phyloP scores from a whole-genome alignment of 1,140 invertebrate genomes.

The Calliphora vicina region DNA sequence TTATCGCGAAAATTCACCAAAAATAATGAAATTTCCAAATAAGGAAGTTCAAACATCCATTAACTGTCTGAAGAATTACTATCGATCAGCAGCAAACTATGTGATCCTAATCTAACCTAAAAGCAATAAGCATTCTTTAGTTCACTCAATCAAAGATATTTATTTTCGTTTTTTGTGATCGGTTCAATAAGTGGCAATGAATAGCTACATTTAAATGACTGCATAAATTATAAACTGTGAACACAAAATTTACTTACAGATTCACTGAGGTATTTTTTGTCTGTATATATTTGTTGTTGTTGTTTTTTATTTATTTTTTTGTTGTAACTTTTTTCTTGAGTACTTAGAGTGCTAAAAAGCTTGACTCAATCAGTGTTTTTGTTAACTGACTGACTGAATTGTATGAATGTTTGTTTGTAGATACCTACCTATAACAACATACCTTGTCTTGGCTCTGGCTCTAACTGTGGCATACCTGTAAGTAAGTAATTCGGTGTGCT shows the following conservation, averaged over 20 bases:
- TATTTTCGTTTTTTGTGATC: background rate
- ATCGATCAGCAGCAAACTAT: too few species aligned
- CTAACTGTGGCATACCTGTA: background rate
- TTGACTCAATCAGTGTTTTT: slow-evolving; percentile 23
- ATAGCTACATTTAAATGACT: too few species aligned
- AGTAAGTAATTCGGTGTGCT: slow-evolving; percentile 17
- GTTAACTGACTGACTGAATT: background rate
- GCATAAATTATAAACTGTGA: background rate
- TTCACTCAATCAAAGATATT: too few species aligned
- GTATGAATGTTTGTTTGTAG: background rate
- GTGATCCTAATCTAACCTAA: too few species aligned
- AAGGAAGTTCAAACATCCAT: too few species aligned
- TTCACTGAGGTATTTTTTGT: background rate
- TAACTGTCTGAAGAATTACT: too few species aligned
- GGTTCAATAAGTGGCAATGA: too few species aligned
- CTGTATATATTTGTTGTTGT: background rate
- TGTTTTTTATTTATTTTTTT: background rate
- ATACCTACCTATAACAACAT: too few species aligned
- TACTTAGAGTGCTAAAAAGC: slow-evolving; percentile 30
- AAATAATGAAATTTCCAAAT: too few species aligned
- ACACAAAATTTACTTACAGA: background rate
- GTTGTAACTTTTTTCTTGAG: background rate
- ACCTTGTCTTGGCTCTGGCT: background rate
- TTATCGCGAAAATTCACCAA: too few species aligned
- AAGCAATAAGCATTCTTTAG: too few species aligned